Base-by-base conservation (phyloP, 1,140 invertebrate species). In the Achroia grisella region DNA sequence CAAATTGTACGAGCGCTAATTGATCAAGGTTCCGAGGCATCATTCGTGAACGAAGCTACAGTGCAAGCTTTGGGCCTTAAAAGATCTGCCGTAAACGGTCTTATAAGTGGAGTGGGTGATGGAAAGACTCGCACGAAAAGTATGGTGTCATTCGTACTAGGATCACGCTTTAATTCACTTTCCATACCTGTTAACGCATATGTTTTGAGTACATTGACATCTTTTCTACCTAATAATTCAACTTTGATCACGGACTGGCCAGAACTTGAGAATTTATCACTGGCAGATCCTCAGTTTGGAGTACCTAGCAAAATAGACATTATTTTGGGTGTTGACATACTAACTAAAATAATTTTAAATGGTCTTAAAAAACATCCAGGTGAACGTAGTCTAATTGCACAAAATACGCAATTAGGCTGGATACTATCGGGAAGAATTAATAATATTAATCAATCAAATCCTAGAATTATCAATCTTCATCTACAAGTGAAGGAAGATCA, bases 251-350 rank as follows among this genome's bases (percentile, higher is more conserved):
- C 1, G 11, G n/a, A 39, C 12, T 50, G 39, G 46, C 15, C 31
- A 10, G 29, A 43, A n/a, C 8, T 50, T 15, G 15, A 17, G 9
- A 17, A 42, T 11, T 44, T 56, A 12, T 12, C 29, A 10, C 27
- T 56, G 6, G 54, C 54, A 12, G 54, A 56, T 41, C 53, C 53
- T 6, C 10, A 39, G 3, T 56, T 28, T 42, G 2, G 10, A 3
- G 17, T 6, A 13, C 47, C 53, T 14, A 32, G 30, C 13, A 28
- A 13, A 10, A 53, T 51, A 8, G 48, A 56, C 6, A 34, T 56
- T 1, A 15, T 56, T 13, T 31, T 56, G 8, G 53, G 53, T 17
- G 53, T 29, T n/a, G 53, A 56, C 14, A 29, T 47, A 11, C 37
- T 27, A 30, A 32, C n/a, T 10, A 3, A 48, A 31, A 46, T 52